Base-by-base conservation (phyloP, 2,888 invertebrate species). In the Pharmacophagus antenor region DNA sequence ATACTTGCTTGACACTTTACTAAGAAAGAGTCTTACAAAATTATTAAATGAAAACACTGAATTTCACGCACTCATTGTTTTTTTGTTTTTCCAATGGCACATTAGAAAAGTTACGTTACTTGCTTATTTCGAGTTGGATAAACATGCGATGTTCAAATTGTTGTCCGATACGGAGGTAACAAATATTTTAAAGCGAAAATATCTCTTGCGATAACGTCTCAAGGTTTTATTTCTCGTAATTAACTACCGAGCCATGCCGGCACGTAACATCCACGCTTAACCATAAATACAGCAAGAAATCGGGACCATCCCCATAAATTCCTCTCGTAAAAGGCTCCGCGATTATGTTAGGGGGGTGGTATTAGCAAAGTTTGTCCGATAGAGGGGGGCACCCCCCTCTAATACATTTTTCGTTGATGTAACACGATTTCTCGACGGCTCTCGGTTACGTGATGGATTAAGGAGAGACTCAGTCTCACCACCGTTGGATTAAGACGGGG, bases 371-470 rank as follows among this genome's bases (percentile, higher is more conserved):
- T 90, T 90, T 88, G 89, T 88, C 88, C 88, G 89, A 89, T 89
- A 79, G 80, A 71, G 79, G 82, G 80, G 81, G 76, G 65, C 64
- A 56, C 70, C 77, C 76, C 76, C 83, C 80, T 84, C 87, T 91
- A 91, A 91, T 91, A 91, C 89, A 91, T 91, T 91, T 91, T 91
- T 91, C 91, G 91, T 91, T 89, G 90, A 91, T 91, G 90, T 91
- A 90, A 91, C 91, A 89, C 90, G 90, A 90, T 91, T 91, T 91
- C 89, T 87, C 88, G 89, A 85, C 84, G 89, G 85, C 84, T 85
- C 83, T 84, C 84, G 83, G 87, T 90, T 91, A 91, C 91, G 91
- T 91, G 91, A 91, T 89, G 90, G 91, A 91, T 91, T 91, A 91
- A 89, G 87, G 82, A 82, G 81, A 76, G 81, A 77, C 84, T 83